Percentiles rank a stretch among this genome's conserved stretches.
Conservation (phyloP, 1,140 invertebrate genomes). For the Scaptomyza pallida region DNA sequence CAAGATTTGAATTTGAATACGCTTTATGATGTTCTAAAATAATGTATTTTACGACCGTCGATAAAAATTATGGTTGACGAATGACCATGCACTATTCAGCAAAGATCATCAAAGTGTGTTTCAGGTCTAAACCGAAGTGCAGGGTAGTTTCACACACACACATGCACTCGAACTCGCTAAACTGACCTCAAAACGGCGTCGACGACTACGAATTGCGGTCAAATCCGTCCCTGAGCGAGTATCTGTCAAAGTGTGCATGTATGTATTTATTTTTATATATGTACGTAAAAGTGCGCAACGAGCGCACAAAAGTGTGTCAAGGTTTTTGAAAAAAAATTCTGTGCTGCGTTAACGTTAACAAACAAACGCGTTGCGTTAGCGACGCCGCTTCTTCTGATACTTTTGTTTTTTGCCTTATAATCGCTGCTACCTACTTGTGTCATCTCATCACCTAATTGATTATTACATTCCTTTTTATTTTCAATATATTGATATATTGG, state of each 20-base stretch:
- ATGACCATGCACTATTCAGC: too few relatives aligned
- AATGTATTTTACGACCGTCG: too few relatives aligned
- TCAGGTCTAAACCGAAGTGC: too few relatives aligned
- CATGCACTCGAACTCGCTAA: conserved; percentile 60
- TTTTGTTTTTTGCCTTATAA: conserved; percentile 73
- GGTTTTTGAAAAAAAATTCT: conserved; percentile 83
- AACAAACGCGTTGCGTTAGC: conserved; percentile 61
- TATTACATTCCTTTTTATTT: not conserved
- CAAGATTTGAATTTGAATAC: too few relatives aligned
- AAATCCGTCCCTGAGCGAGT: conserved; percentile 83
- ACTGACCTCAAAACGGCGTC: conserved; percentile 61
- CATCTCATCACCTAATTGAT: conserved; percentile 55
- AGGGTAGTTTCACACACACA: conserved; percentile 1
- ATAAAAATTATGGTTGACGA: too few relatives aligned
- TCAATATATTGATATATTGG: too few relatives aligned
- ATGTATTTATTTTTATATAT: conserved; percentile 20
- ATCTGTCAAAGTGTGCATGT: conserved; percentile 56
- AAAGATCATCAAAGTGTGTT: too few relatives aligned
- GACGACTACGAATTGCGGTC: conserved; percentile 79
- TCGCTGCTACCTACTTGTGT: conserved; percentile 60
- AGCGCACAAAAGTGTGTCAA: conserved; percentile 83
- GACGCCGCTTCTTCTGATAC: conserved; percentile 39
- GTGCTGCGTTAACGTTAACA: conserved; percentile 76
- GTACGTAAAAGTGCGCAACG: conserved; percentile 61
- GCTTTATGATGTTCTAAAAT: too few relatives aligned